Conservation (phyloP, 2,888 invertebrate genomes). For the Drosophila paramelanica region DNA sequence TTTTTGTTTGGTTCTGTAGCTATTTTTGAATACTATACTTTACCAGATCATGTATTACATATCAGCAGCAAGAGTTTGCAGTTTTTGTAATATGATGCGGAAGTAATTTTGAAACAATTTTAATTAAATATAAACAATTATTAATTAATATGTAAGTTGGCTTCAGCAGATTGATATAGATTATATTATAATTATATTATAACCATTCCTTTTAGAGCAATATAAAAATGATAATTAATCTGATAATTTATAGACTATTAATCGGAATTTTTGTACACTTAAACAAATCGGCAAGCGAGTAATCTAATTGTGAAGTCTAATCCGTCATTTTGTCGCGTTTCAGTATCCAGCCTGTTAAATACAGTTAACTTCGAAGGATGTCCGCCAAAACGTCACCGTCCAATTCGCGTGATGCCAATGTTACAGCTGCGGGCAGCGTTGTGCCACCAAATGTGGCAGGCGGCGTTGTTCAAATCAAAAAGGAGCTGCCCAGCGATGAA, state of each 20-base stretch:
- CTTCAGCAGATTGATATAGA: no score
- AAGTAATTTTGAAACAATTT: no score
- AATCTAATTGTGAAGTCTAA: slow-evolving; percentile 4
- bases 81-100: no score
- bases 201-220: neutral
- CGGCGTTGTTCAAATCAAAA: slow-evolving; percentile 86
- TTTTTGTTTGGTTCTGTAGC: no score
- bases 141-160: no score
- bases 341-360: slow-evolving; percentile 40
- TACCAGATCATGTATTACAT: no score
- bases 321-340: slow-evolving; percentile 27
- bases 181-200: no score
- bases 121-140: no score
- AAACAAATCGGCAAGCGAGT: neutral
- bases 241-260: no score
- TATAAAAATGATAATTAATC: no score
- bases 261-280: neutral
- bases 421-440: slow-evolving; percentile 43
- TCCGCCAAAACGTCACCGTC: slow-evolving; percentile 86
- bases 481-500: slow-evolving; percentile 90
- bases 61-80: no score
- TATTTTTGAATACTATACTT: no score
- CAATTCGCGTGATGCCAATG: slow-evolving; percentile 67
- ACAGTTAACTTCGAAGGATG: slow-evolving; percentile 82
- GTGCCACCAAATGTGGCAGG: slow-evolving; percentile 42